These are phyloP conservation scores for Acropternis orthonyx DNA, from an alignment of 2,797 vertebrate species.

Conservation along the genomic window DNA sequence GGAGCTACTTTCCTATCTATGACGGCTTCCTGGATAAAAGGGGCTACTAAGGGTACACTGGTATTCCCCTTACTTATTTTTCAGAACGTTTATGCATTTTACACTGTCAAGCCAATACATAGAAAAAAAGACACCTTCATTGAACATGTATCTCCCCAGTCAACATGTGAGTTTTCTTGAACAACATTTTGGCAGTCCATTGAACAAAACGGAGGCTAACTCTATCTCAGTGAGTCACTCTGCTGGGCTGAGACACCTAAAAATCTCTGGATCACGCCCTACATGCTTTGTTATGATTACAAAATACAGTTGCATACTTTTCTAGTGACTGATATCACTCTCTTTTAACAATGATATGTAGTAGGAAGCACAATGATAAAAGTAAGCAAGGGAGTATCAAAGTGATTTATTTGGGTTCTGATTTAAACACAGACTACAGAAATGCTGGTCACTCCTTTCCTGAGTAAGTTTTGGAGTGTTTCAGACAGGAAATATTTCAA, in stretches of 20 bases:
- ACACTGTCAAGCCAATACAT: neutral
- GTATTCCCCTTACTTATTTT: neutral
- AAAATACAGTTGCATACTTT: slow-evolving; percentile 41
- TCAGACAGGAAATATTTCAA: neutral
- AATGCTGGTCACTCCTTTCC: neutral
- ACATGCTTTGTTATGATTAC: slow-evolving; percentile 11
- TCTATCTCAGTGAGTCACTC: neutral
- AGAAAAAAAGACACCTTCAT: neutral
- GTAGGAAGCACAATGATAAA: neutral
- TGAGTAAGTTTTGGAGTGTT: neutral
- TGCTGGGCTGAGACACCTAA: neutral
- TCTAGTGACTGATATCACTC: neutral
- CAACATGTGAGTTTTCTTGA: neutral
- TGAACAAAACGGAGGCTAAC: neutral
- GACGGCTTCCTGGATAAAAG: neutral
- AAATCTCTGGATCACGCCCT: neutral
- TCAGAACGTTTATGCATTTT: neutral
- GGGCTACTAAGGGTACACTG: neutral
- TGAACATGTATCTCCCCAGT: neutral
- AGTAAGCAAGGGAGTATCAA: neutral
- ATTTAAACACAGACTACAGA: neutral
- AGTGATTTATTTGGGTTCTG: neutral
- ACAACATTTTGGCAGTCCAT: slow-evolving; percentile 12
- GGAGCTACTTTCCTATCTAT: neutral
- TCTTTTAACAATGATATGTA: neutral